Evolutionary conservation across 1,140 invertebrate species (phyloP), one percentile per base, ranked within the genome.

Genomic region (Vollenhovia emeryi): DNA sequence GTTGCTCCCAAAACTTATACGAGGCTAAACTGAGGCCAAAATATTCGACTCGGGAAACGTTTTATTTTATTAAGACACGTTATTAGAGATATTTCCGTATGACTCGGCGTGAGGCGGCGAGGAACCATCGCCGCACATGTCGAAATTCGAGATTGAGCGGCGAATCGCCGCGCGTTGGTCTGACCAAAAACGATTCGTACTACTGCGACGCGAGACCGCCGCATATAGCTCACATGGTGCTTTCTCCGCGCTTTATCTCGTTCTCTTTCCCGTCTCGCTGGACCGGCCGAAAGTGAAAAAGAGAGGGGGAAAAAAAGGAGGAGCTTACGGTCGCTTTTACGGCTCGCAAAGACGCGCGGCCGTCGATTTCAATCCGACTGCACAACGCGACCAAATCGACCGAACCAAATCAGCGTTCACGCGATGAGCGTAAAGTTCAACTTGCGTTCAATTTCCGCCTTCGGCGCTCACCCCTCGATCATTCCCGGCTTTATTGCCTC

Each of bases 371-470:
- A 83, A 83, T 74, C 68, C 43, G 27, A 13, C 69, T 50, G 52
- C 68, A 60, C 74, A 76, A 83, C 69, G 50, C 68, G 76, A 83
- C 79, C 36, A 74, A 83, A 83, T 83, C 79, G 55, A 83, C 68
- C 40, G 69, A 83, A 83, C 55, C 82, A 40, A 76, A 84, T 84
- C 82, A 84, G 33, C 82, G 71, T 66, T 88, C 68, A 59, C 83
- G 74, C 84, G 79, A 91, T 89, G 87, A 84, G 86, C 85, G 86
- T 87, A 87, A 91, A 92, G 86, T 87, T 83, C 62, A 68, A 85
- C 80, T 86, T 59, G 87, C 84, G 78, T 89, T 88, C 88, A 90
- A 91, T 92, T 92, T 91, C 91, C 89, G 87, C 48, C 79, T 86
- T 64, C 82, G 33, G 33, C 45, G 59, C 82, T 86, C 87, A 66